Evolutionary conservation across 2,888 invertebrate species (phyloP), one percentile per base, ranked within the genome.

Genomic region (Cyrtodaria siliqua): DNA sequence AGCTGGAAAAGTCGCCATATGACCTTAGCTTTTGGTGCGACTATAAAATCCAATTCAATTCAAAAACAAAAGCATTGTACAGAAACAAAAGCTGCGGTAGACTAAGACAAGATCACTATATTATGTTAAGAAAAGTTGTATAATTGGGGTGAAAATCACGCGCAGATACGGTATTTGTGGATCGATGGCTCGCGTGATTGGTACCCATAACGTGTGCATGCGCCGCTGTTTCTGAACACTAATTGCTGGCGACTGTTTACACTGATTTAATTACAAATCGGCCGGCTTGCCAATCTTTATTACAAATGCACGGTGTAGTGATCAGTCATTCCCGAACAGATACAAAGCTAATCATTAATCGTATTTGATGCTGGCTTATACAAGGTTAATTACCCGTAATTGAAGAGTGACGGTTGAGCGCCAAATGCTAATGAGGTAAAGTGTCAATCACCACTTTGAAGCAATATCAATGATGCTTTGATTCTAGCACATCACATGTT

Each of bases 341-440:
- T 42, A 60, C 47, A 18, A 29, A 38, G 62, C 62, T 23, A 20
- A 16, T 50, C 38, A 38, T 53, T 62, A 62, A 62, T 62, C 29
- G 50, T 50, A 16, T 50, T 62, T 62, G 52, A 40, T 40, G 40
- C 18, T 23, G 26, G 53, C n/a, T 40, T 50, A 62, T 33, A 18
- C 20, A 50, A 52, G 62, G 62, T 52, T 62, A 62, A 62, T 62
- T 62, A 50, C 42, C 12, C 38, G 20, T 38, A 52, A 62, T 38
- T 62, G 23, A 9, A 26, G 40, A 18, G 18, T 40, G 62, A 27
- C 20, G 62, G 50, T 29, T 62, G 26, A 29, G n/a, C 16, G 29
- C 60, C 23, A 14, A 29, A 18, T n/a, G 27, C 33, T 49, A 47
- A 60, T 60, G 49, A n/a, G 27, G 47, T 27, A 14, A 47, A 33